Percentiles rank a stretch among this genome's conserved stretches.
These are phyloP conservation scores for Solenodon paradoxus DNA, from an alignment of 2,113 vertebrate species.

Conservation along the genomic window DNA sequence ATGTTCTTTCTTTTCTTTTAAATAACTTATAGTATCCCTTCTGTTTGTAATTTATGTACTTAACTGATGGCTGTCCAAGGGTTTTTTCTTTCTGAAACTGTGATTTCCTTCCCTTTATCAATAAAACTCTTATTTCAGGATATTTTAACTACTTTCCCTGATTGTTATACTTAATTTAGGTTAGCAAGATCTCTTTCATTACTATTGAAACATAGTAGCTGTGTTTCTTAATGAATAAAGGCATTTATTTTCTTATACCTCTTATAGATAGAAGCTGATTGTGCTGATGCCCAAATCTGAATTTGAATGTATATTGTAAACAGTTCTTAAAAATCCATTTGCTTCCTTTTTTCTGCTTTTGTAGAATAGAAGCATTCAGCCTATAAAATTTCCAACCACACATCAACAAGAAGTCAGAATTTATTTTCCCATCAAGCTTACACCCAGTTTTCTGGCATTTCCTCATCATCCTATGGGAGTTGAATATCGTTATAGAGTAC, in stretches of 20 bases:
- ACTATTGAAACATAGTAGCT: not conserved
- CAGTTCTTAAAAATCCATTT: not conserved
- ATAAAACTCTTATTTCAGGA: constrained; percentile 39
- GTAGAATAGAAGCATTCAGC: constrained; percentile 56
- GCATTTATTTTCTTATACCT: constrained; percentile 6
- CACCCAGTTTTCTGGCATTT: constrained; percentile 79
- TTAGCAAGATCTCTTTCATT: not conserved
- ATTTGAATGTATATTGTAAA: not conserved
- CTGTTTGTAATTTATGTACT: not conserved
- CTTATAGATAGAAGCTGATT: constrained; percentile 12
- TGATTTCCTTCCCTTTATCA: not conserved
- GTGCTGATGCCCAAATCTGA: constrained; percentile 24
- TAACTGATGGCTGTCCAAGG: not conserved
- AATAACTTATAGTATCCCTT: not conserved
- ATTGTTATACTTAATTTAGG: not conserved
- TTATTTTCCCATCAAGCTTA: constrained; percentile 77
- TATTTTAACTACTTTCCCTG: not conserved
- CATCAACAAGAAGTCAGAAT: constrained; percentile 81
- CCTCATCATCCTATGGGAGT: constrained; percentile 79
- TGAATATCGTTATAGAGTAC: constrained; percentile 70
- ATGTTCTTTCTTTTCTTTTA: not conserved
- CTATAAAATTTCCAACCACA: constrained; percentile 62
- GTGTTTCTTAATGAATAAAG: not conserved
- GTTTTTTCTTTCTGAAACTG: not conserved
- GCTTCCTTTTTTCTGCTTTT: not conserved